phyloP scores from a whole-genome alignment of 2,113 vertebrate genomes.

The Gulo gulo region DNA sequence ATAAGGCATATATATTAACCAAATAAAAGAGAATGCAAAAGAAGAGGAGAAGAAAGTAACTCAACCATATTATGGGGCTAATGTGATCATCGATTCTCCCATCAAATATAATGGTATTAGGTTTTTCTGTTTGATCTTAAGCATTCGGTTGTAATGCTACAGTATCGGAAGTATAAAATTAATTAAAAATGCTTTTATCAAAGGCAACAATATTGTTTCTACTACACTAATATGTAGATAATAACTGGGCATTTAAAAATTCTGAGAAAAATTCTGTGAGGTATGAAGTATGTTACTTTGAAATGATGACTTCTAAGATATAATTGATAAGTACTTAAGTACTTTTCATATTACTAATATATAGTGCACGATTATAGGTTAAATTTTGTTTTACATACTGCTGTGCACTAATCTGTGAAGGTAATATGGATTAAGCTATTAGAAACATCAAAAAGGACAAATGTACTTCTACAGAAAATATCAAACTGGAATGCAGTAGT shows the following conservation, averaged over 20 bases:
- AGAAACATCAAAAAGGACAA: not conserved
- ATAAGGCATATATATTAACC: not conserved
- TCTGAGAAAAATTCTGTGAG: not conserved
- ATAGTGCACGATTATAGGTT: not conserved
- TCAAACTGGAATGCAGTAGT: not conserved
- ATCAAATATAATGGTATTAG: not conserved
- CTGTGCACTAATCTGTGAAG: not conserved
- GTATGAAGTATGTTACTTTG: not conserved
- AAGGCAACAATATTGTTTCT: not conserved
- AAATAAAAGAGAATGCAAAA: not conserved
- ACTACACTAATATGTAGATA: not conserved
- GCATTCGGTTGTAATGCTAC: not conserved
- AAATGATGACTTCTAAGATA: not conserved
- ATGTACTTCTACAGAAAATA: not conserved
- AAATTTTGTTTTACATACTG: not conserved
- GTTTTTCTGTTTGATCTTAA: not conserved
- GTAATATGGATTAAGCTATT: not conserved
- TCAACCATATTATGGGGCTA: not conserved
- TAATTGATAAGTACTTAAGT: not conserved
- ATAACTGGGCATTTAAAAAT: not conserved
- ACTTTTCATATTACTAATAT: not conserved
- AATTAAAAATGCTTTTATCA: not conserved
- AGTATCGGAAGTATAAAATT: not conserved
- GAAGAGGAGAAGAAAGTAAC: not conserved
- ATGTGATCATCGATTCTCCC: not conserved